Evolutionary conservation across 2,888 invertebrate species (phyloP).

Genomic region (Drosophila meridionalis): DNA sequence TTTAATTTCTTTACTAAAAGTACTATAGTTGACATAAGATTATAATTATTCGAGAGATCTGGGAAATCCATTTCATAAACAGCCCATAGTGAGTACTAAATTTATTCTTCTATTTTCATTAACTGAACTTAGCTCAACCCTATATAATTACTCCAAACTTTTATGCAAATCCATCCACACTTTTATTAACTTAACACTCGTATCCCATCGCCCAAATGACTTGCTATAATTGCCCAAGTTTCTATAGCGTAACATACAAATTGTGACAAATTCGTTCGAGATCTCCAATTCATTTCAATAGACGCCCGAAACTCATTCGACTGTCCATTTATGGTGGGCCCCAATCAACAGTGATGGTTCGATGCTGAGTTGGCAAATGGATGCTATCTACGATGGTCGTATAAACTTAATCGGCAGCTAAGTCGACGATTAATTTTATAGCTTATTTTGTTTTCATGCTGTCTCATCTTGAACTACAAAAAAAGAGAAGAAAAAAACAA

Average conservation of each 20-base stretch:
- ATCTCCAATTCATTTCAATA: constrained; percentile 29
- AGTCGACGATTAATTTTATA: constrained; percentile 77
- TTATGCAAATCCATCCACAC: not conserved
- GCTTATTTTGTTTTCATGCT: constrained; percentile 75
- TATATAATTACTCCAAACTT: not conserved
- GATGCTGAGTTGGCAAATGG: constrained; percentile 37
- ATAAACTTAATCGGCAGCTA: constrained; percentile 69
- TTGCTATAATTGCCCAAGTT: constrained; percentile 1
- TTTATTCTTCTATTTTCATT: not conserved
- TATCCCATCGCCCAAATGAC: not conserved
- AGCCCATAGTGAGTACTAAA: not conserved
- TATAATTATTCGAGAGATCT: no score
- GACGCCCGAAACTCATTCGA: not conserved
- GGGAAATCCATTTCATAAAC: not conserved
- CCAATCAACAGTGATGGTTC: constrained; percentile 22
- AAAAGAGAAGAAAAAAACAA: not conserved
- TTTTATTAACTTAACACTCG: not conserved
- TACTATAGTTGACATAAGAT: no score
- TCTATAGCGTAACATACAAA: constrained; percentile 11
- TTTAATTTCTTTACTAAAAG: no score
- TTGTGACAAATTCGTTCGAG: constrained; percentile 27
- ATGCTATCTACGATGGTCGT: constrained; percentile 53
- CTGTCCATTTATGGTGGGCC: constrained; percentile 12
- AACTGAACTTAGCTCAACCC: not conserved
- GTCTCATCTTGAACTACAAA: constrained; percentile 51